Evolutionary conservation across 1,140 invertebrate species (phyloP), one percentile per base, ranked within the genome.

Genomic region (Helicoverpa zea): DNA sequence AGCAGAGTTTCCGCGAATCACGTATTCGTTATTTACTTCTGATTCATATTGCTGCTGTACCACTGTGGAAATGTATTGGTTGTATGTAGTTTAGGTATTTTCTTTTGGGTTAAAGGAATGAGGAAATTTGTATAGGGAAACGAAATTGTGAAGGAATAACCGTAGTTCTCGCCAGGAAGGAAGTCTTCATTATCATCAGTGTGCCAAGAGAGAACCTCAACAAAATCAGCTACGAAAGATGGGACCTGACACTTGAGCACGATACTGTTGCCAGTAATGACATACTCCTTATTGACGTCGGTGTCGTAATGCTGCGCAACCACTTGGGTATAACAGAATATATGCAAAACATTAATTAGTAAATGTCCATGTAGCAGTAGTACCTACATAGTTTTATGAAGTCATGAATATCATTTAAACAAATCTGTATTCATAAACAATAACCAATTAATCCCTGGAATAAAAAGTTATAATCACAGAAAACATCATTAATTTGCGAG

Each of bases 181-280:
- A 96, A 95, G 96, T 94, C 97, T 85, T 96, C 96, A 80, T 97
- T 97, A 79, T 97, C 97, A 89, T 97, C 96, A 87, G 97, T 98
- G 91, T 98, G 97, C 98, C 98, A 99, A 63, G 97, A 97, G 43
- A 98, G 96, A 64, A 99, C 97, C 83, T 96, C 96, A 73, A 99
- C 97, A 93, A 98, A 99, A 94, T 99, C 98, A 47, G 97, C 97
- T 63, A 99, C 98, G 94, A 98, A 99, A 18, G 97, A 98, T 23
- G 98, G 98, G 85, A 99, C 98, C 90, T 97, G 97, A 95, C 98
- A 99, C 92, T 98, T 98, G 64, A 99, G 96, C 84, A 99, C 97
- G n/a, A 98, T 98, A 59, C 98, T 97, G 94, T 99, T 99, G 70
- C 98, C 98, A 91, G 97, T 97, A 87, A 99, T 99, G 5, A 98